A percentile compares a stretch with the other conserved stretches of the same genome.
Evolutionary conservation across 2,797 vertebrate species (phyloP).

Genomic region (Gambelia wislizenii): DNA sequence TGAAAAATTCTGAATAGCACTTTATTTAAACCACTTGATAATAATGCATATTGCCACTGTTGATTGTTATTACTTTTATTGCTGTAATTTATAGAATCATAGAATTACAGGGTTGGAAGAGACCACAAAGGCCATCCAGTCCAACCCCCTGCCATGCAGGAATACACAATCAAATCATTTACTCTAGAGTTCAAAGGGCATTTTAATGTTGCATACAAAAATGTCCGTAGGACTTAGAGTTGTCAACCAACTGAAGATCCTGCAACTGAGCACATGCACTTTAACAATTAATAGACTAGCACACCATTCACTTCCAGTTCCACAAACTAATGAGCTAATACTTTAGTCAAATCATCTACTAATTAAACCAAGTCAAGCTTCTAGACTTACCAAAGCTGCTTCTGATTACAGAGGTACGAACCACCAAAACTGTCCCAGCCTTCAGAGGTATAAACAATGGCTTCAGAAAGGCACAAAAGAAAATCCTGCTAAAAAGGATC

Average conservation of each 20-base stretch:
- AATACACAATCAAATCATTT: no score
- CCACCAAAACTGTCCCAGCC: background rate
- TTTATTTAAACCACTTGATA: background rate
- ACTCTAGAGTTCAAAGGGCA: background rate
- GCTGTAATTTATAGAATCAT: no score
- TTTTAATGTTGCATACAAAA: background rate
- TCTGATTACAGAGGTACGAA: background rate
- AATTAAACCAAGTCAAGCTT: background rate
- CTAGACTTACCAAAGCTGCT: background rate
- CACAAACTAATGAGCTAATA: background rate
- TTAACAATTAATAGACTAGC: background rate
- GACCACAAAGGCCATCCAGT: no score
- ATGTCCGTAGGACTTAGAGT: background rate
- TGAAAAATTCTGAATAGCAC: background rate
- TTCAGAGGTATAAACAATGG: background rate
- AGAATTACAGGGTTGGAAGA: no score
- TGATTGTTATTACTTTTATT: no score
- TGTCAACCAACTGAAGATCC: background rate
- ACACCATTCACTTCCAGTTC: background rate
- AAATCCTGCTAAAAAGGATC: background rate
- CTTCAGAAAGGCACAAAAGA: background rate
- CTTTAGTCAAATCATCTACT: background rate
- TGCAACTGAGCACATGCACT: background rate
- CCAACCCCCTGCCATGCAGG: no score
- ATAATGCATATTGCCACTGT: background rate